Base-by-base conservation (phyloP, 2,797 vertebrate species). In the Echeneis naucrates region DNA sequence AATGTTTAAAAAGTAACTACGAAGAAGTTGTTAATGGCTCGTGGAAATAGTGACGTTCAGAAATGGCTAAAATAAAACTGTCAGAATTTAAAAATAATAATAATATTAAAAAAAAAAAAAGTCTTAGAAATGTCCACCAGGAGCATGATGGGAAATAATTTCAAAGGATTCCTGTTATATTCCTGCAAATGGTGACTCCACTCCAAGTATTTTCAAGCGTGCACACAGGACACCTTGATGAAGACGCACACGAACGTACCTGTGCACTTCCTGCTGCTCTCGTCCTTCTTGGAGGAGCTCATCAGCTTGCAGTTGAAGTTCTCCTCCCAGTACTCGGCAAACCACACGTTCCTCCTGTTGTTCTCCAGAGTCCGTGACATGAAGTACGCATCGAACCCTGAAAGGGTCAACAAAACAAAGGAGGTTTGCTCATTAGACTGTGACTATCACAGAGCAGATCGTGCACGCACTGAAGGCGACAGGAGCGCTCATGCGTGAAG, bases 271-370 rank as follows among this genome's bases (percentile, higher is more conserved):
- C 96, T 92, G 85, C 96, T 97, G 0, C 94, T 96, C 81, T 97
- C 96, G 64, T 98, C 97, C 56, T 95, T 97, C 91, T 96, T 98
- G 0, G 97, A 97, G 19, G 97, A 97, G 11, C 95, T 97, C 95
- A 98, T 98, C 64, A 99, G 90, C 79, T 98, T 98, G 92, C 98
- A 99, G 92, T 98, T 97, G 92, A 99, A 99, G 92, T 98, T 98
- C 86, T 99, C 97, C 85, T 99, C 97, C 98, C 98, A 99, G 91
- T 96, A 98, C 78, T 98, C 98, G 0, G 97, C 97, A 56, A 99
- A 99, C 98, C 98, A 99, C 1, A 99, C 97, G 1, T 99, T 98
- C 88, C 98, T 95, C 57, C 97, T 83, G 90, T 99, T 99, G 92
- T 99, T 99, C 88, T 99, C 97, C 80, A 99, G 89, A 0, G 96